Evolutionary conservation across 2,797 vertebrate species (phyloP).

Genomic region (Okamejei kenojei): DNA sequence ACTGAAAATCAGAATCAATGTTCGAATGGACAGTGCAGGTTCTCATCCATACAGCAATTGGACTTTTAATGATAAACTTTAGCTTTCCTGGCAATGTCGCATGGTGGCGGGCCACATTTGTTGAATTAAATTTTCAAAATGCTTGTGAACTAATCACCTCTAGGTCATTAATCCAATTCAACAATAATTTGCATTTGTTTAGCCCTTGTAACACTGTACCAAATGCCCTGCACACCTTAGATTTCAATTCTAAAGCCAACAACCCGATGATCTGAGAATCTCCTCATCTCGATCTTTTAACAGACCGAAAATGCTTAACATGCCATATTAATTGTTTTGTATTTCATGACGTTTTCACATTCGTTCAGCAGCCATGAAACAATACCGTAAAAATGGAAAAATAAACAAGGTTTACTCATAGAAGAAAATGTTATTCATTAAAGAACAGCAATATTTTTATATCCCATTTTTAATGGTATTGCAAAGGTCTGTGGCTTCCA

Average conservation of each 20-base stretch:
- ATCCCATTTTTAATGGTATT: constrained; percentile 11
- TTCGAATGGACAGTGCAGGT: background rate
- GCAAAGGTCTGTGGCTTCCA: background rate
- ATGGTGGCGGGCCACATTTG: background rate
- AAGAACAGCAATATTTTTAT: background rate
- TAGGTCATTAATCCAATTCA: background rate
- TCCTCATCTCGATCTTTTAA: background rate
- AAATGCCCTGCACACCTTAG: background rate
- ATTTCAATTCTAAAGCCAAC: background rate
- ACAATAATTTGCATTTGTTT: constrained; percentile 2
- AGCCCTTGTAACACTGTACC: background rate
- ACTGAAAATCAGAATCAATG: background rate
- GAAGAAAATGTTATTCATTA: background rate
- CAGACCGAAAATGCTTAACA: background rate
- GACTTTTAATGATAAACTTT: background rate
- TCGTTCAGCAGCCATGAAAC: background rate
- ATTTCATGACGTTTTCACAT: background rate
- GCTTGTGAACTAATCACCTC: too few species aligned
- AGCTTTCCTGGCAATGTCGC: background rate
- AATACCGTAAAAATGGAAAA: background rate
- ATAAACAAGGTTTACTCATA: background rate
- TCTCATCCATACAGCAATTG: background rate
- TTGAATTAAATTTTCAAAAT: background rate
- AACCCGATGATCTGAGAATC: background rate
- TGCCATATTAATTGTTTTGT: background rate